A percentile compares a stretch with the other conserved stretches of the same genome.
These are phyloP conservation scores for Raja brachyura DNA, from an alignment of 2,113 vertebrate genomes.

Conservation along the genomic window DNA sequence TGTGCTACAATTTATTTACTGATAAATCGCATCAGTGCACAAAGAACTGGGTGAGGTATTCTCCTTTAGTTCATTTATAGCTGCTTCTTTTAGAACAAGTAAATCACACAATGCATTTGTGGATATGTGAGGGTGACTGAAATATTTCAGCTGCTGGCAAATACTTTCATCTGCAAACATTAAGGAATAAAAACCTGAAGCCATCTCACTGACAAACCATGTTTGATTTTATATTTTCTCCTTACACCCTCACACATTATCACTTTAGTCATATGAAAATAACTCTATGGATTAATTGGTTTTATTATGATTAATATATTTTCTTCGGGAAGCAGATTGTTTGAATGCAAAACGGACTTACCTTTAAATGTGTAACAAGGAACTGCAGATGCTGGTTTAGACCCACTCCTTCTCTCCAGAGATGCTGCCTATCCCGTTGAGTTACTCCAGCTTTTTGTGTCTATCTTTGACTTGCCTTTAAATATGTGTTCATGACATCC, in stretches of 20 bases:
- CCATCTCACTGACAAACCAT: not conserved
- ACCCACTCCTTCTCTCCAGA: too few species aligned
- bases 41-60: not conserved
- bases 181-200: not conserved
- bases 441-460: too few species aligned
- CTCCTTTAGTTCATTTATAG: not conserved
- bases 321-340: not conserved
- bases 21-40: conserved; percentile 3
- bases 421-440: too few species aligned
- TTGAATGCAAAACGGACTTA: not conserved
- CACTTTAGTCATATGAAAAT: not conserved
- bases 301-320: not conserved
- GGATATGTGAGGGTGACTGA: not conserved
- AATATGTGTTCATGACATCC: too few species aligned
- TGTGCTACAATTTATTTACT: not conserved
- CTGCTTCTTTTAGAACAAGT: not conserved
- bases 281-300: not conserved
- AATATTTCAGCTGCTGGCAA: not conserved
- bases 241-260: too few species aligned
- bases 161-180: not conserved
- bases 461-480: too few species aligned
- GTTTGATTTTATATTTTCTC: not conserved
- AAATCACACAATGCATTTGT: not conserved
- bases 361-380: too few species aligned
- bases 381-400: too few species aligned